Base-by-base conservation (phyloP, 2,797 vertebrate species). In the Brotula barbata region DNA sequence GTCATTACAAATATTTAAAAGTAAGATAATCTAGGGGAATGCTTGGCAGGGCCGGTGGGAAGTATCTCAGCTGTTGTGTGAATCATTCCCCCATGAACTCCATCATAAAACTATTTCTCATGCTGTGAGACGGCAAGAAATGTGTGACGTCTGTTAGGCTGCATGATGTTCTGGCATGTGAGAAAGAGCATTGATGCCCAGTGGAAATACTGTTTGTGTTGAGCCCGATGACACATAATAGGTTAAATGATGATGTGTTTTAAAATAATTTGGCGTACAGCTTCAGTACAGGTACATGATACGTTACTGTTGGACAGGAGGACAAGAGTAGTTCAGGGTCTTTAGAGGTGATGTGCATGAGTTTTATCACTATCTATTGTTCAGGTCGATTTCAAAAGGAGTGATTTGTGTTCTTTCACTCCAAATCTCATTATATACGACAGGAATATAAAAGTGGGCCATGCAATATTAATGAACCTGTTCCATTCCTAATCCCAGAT, bases 401-500 rank as follows among this genome's bases (percentile, higher is more conserved):
- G 56, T n/a, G 8, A 7, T 45, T 62, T 20, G n/a, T 62, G 13
- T 51, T 15, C 12, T 22, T 71, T 73, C 42, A 59, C 51, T 71
- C 36, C 49, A 66, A 73, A 45, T 54, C 52, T 67, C 1, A 13
- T 77, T 62, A 37, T 42, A 11, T 50, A 57, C 56, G 47, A 69
- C 44, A 44, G 22, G 13, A 58, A 56, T 63, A 53, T 60, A 58
- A 34, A 71, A 42, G 8, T 16, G 37, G 47, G 33, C 13, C 44
- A 71, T 73, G 56, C 64, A 75, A 51, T 70, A 71, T 81, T 69
- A 70, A 78, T 68, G 37, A 62, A 58, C 54, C 5, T 54, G 39
- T 37, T 71, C n/a, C 17, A 9, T 43, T 68, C 47, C 16, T 48
- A 70, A 51, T 82, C 59, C 13, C 76, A 99, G 97, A 87, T 97